These are phyloP conservation scores for Petrocephalus zakoni DNA, from an alignment of 2,113 vertebrate genomes.

Conservation along the genomic window DNA sequence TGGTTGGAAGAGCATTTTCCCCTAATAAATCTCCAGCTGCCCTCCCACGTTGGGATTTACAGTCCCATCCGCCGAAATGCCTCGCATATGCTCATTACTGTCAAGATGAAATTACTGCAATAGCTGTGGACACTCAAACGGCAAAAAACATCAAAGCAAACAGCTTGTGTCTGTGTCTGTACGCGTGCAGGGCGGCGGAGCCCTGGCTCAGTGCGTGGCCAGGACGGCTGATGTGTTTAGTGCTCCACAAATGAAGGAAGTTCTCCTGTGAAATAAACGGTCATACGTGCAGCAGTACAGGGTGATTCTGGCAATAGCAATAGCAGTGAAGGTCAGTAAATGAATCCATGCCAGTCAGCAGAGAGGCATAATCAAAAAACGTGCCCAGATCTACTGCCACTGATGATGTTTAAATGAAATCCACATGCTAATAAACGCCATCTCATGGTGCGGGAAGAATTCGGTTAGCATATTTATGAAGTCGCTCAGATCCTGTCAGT, in stretches of 20 bases:
- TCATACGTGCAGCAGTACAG: not conserved
- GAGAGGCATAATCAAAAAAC: not conserved
- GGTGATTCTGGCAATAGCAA: not conserved
- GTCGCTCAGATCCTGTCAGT: not conserved
- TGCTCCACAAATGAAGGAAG: not conserved
- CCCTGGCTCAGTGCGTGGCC: not conserved
- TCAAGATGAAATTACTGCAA: conserved; percentile 21
- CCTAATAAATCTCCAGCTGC: conserved; percentile 24
- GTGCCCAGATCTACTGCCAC: not conserved
- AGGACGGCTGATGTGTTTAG: not conserved
- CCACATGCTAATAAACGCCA: not conserved
- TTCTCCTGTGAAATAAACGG: not conserved
- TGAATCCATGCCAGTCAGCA: not conserved
- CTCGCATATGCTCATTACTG: conserved; percentile 40
- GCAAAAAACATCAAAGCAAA: conserved; percentile 16
- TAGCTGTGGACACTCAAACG: conserved; percentile 2
- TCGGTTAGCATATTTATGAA: not conserved
- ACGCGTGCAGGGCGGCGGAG: not conserved
- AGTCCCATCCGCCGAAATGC: not conserved
- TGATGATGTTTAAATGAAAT: not conserved
- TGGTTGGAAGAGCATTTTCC: conserved; percentile 16
- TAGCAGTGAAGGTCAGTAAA: not conserved
- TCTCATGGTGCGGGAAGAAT: not conserved
- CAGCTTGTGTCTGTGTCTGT: not conserved
- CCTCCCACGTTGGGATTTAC: conserved; percentile 11